Base-by-base conservation (phyloP, 2,888 invertebrate genomes). In the Anoplius nigerrimus region DNA sequence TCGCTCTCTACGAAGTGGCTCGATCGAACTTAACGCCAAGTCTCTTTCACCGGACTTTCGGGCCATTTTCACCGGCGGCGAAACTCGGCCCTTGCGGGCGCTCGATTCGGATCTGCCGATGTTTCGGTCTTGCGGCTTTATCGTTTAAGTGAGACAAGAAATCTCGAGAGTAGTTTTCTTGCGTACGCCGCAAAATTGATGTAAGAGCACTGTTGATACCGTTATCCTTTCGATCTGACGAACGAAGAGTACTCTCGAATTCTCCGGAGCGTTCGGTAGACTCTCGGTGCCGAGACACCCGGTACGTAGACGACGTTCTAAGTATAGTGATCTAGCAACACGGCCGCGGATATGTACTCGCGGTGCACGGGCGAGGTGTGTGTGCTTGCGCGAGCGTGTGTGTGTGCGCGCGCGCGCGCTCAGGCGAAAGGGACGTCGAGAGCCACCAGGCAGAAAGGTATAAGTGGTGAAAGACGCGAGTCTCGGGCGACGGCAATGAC, bases 401-500 rank as follows among this genome's bases (percentile, higher is more conserved):
- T 1, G 21, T 0, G 51, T 18, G 8, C 5, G n/a, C 11, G 52
- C 0, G 52, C 15, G 52, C 13, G 48, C 11, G 48, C 3, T 8
- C 1, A 13, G 34, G 20, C 2, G 42, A 55, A 34, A 34, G 34
- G 34, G 34, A 34, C 34, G 34, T n/a, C n/a, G 48, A 4, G 48
- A 1, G 22, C 55, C 15, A 48, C 24, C n/a, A 5, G 53, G 18
- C 42, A 51, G 22, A 65, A 53, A n/a, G 43, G 42, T 24, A 54
- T 27, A 54, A 24, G 54, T 24, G n/a, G 21, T 24, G 24, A 16
- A 53, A 27, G 27, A 27, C 54, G 43, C 72, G 70, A 63, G 61
- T 71, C 71, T 78, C 76, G 79, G 77, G 76, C 74, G 81, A 81
- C 85, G 86, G 85, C 86, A 86, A 85, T 86, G 86, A 86, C 85